Evolutionary conservation across 2,113 vertebrate species (phyloP).

Genomic region (Cygnus buccinator): DNA sequence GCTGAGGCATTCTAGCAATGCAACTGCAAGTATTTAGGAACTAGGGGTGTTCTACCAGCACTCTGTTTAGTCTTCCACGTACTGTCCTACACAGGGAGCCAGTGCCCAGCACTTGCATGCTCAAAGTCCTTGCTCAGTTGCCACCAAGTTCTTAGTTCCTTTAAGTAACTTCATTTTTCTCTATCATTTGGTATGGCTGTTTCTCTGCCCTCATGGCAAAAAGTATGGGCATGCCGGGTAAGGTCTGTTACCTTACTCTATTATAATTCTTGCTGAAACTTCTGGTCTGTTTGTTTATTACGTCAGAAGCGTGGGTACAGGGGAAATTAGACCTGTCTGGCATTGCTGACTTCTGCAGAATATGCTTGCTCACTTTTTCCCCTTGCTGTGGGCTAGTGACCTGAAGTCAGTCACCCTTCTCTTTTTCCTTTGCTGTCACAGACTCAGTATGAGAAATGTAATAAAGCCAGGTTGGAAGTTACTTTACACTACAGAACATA

Average conservation of each 20-base stretch:
- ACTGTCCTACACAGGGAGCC: not conserved
- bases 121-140: not conserved
- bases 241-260: not conserved
- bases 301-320: not conserved
- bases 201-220: not conserved
- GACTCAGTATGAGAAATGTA: not conserved
- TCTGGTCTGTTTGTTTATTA: not conserved
- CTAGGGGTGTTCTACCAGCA: not conserved
- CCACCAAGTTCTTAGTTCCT: not conserved
- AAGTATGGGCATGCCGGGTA: too few species aligned
- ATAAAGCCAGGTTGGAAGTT: not conserved
- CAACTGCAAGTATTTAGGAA: not conserved
- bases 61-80: not conserved
- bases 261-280: not conserved
- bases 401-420: not conserved
- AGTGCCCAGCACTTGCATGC: rapidly evolving
- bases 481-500: not conserved
- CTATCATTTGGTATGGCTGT: not conserved
- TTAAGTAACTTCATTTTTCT: not conserved
- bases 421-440: not conserved
- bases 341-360: not conserved
- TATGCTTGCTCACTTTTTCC: not conserved
- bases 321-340: not conserved
- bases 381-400: not conserved
- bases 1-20: not conserved